Percentiles rank a stretch among this genome's conserved stretches.
Evolutionary conservation across 2,888 invertebrate genomes (phyloP).

Genomic region (Hoplodrina blanda): DNA sequence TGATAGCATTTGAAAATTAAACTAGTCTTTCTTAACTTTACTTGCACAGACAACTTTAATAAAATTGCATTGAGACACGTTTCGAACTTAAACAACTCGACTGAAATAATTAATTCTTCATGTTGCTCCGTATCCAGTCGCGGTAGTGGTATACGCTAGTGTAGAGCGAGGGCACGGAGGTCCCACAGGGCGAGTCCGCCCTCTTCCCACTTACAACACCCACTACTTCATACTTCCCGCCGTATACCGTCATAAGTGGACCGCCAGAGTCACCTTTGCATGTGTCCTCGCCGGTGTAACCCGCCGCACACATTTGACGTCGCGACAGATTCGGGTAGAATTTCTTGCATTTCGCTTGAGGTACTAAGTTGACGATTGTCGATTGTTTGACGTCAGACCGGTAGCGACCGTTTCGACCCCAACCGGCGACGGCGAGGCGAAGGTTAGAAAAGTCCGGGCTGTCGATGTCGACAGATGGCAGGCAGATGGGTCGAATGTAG

Average conservation of each 20-base stretch:
- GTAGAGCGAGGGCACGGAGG: conserved; percentile 83
- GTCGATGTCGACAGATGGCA: conserved; percentile 82
- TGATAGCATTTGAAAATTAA: conserved; percentile 1
- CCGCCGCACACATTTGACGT: conserved; percentile 84
- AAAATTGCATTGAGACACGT: conserved; percentile 1
- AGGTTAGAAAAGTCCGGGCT: conserved; percentile 76
- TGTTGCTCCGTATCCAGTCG: conserved; percentile 79
- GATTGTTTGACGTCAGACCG: conserved; percentile 82
- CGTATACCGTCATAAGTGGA: conserved; percentile 83
- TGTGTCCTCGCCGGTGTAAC: conserved; percentile 83
- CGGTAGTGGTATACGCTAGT: conserved; percentile 83
- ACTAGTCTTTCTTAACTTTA: conserved; percentile 9
- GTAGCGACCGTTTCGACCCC: conserved; percentile 83
- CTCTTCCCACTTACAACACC: conserved; percentile 87
- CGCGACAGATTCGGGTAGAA: conserved; percentile 77
- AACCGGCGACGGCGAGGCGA: conserved; percentile 82
- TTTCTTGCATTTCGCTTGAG: conserved; percentile 76
- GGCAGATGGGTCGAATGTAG: conserved; percentile 84
- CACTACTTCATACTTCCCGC: conserved; percentile 80
- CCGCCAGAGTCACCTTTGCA: conserved; percentile 88
- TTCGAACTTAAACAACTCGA: conserved; percentile 9
- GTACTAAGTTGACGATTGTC: conserved; percentile 81
- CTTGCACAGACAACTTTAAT: background rate
- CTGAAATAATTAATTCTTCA: conserved; percentile 63
- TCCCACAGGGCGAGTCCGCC: conserved; percentile 83